Base-by-base conservation (phyloP, 2,888 invertebrate species). In the Cephus pulcher region DNA sequence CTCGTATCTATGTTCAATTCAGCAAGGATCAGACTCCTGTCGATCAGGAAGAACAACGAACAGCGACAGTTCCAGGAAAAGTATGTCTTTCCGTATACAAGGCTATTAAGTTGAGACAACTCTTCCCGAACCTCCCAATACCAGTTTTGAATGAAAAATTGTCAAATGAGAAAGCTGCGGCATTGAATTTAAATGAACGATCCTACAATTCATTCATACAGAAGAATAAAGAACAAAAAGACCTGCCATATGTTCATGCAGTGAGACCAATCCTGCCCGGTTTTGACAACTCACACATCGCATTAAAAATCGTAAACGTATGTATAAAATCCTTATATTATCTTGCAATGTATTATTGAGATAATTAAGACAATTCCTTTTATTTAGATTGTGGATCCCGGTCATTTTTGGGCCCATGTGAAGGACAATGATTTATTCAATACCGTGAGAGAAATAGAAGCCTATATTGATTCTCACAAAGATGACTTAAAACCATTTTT, bases 21-120 rank as follows among this genome's bases (percentile, higher is more conserved):
- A 92, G 92, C 74, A 93, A 93, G 68, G 90, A 90, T 6, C 88
- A 89, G 15, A 84, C 89, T 34, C 79, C 81, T 1, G 86, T 82
- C 78, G 85, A 82, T 32, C 85, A 78, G 83, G 86, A 86, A 77
- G 83, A 91, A 84, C 85, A 91, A 82, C 69, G 91, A 84, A 82
- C 91, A 87, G 83, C 91, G 91, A 83, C 88, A n/a, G 92, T 94
- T 70, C 93, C 94, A 0, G 95, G 95, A 0, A 94, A 94, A 90
- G 94, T 96, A 40, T 92, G 93, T 15, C 91, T 94, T 33, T 94
- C 95, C n/a, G 95, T 97, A 0, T 97, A 96, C 90, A 95, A 95
- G 85, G 95, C 96, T 0, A 87, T 97, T 0, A 95, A 96, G 90
- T 93, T 95, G 89, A 92, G 95, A 37, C 94, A 94, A 74, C 88